phyloP scores from a whole-genome alignment of 2,888 invertebrate species.

The Beris chalybata region DNA sequence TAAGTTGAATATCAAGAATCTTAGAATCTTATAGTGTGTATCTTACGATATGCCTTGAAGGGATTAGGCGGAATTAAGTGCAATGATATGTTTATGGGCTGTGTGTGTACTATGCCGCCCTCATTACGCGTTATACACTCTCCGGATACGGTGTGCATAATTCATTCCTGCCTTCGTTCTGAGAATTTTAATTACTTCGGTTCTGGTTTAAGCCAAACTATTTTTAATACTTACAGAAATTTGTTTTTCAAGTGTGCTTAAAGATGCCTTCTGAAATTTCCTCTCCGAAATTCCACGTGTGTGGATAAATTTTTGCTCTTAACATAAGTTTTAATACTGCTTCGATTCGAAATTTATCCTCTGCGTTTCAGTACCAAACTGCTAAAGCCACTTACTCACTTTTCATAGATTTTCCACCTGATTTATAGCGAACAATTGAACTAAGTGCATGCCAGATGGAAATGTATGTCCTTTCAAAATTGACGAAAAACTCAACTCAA shows the following conservation, averaged over 20 bases:
- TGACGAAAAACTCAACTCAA: slow-evolving; percentile 6
- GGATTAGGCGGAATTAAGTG: slow-evolving; percentile 38
- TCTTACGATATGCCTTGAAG: slow-evolving; percentile 11
- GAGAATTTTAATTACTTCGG: too few species aligned
- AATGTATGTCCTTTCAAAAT: slow-evolving; percentile 24
- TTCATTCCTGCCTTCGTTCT: too few species aligned
- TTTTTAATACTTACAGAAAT: too few species aligned
- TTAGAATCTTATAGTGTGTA: background rate
- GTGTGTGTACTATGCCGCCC: slow-evolving; percentile 28
- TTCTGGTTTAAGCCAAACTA: too few species aligned
- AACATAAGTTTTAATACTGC: too few species aligned
- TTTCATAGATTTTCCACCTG: slow-evolving; percentile 25
- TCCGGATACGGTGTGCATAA: too few species aligned
- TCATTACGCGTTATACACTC: background rate
- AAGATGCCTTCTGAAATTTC: too few species aligned
- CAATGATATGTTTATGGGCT: slow-evolving; percentile 39
- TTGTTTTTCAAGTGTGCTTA: too few species aligned
- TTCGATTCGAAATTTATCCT: too few species aligned
- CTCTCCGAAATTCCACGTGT: too few species aligned
- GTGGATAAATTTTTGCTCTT: too few species aligned
- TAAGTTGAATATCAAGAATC: too few species aligned
- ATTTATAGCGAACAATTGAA: slow-evolving; percentile 32
- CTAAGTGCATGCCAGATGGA: slow-evolving; percentile 30
- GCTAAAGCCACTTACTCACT: slow-evolving; percentile 11
- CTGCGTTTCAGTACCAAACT: background rate